Evolutionary conservation across 2,797 vertebrate species (phyloP).

Genomic region (Sebastes minor): DNA sequence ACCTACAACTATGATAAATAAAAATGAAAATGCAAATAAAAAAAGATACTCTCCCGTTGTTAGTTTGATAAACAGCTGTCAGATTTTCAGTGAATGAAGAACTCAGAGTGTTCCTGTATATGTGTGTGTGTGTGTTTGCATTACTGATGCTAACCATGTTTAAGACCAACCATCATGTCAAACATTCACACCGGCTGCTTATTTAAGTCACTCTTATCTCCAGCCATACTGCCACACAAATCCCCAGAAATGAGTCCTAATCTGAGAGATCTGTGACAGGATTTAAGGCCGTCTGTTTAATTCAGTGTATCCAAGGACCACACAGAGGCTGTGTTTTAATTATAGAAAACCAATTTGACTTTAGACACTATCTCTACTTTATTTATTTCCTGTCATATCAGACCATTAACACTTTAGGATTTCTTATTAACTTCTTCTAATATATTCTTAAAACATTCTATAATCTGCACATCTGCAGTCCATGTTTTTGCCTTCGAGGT

Average conservation of each 20-base stretch:
- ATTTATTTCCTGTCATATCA: slow-evolving; percentile 29
- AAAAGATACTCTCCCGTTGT: neutral
- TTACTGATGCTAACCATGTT: slow-evolving; percentile 16
- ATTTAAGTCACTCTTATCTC: slow-evolving; percentile 54
- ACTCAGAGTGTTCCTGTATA: neutral
- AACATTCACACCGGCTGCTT: slow-evolving; percentile 42
- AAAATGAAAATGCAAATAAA: too few species aligned
- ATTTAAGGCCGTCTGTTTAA: slow-evolving; percentile 42
- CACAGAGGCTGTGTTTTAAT: slow-evolving; percentile 46
- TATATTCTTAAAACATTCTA: neutral
- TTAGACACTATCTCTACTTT: slow-evolving; percentile 34
- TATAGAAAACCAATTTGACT: slow-evolving; percentile 53
- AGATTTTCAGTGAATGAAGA: neutral
- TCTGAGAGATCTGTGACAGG: slow-evolving; percentile 52
- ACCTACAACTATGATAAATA: too few species aligned
- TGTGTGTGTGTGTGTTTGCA: neutral
- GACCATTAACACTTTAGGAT: slow-evolving; percentile 29
- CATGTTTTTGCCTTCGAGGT: neutral
- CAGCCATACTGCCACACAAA: slow-evolving; percentile 31
- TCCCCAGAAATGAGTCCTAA: slow-evolving; percentile 44
- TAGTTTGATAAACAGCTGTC: neutral
- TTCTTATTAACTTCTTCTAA: slow-evolving; percentile 17
- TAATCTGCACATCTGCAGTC: neutral
- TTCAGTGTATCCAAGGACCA: slow-evolving; percentile 34
- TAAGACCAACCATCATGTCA: slow-evolving; percentile 24